A percentile compares a stretch with the other conserved stretches of the same genome.
phyloP scores from a whole-genome alignment of 2,797 vertebrate species.

The Yasuhikotakia modesta region DNA sequence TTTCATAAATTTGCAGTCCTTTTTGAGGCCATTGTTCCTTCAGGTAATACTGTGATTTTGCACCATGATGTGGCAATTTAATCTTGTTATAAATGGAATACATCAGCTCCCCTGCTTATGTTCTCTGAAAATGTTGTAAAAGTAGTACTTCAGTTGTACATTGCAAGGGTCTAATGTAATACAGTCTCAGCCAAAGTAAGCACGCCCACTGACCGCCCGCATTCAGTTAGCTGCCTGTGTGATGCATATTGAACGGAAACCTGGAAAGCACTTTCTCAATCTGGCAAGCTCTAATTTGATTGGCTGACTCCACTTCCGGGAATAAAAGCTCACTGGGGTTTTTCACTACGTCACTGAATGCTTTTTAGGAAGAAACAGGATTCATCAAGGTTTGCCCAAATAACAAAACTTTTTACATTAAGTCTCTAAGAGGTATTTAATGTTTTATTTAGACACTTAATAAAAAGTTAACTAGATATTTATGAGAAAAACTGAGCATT shows the following conservation, averaged over 20 bases:
- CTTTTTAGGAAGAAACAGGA: too few relatives aligned
- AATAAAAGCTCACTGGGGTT: neutral
- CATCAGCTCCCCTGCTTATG: neutral
- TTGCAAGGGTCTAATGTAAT: neutral
- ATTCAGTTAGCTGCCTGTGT: neutral
- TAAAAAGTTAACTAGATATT: too few relatives aligned
- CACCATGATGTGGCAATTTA: conserved; percentile 30
- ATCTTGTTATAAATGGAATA: conserved; percentile 24
- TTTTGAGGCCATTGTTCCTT: conserved; percentile 30
- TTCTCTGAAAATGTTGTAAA: conserved; percentile 14
- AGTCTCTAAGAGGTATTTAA: too few relatives aligned
- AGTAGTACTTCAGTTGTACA: neutral
- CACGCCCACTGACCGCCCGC: neutral
- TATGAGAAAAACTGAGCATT: too few relatives aligned
- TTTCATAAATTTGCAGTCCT: conserved; percentile 24
- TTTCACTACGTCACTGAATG: too few relatives aligned
- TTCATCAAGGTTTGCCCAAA: too few relatives aligned
- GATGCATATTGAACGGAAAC: neutral
- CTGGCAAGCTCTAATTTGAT: neutral
- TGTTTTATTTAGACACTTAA: too few relatives aligned
- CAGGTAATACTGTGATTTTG: conserved; percentile 20
- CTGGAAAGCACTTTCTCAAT: neutral
- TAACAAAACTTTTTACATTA: too few relatives aligned
- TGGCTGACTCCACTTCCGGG: neutral
- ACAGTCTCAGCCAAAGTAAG: neutral